These are phyloP conservation scores for Clistopyga incitator DNA, from an alignment of 2,888 invertebrate genomes.

Conservation along the genomic window DNA sequence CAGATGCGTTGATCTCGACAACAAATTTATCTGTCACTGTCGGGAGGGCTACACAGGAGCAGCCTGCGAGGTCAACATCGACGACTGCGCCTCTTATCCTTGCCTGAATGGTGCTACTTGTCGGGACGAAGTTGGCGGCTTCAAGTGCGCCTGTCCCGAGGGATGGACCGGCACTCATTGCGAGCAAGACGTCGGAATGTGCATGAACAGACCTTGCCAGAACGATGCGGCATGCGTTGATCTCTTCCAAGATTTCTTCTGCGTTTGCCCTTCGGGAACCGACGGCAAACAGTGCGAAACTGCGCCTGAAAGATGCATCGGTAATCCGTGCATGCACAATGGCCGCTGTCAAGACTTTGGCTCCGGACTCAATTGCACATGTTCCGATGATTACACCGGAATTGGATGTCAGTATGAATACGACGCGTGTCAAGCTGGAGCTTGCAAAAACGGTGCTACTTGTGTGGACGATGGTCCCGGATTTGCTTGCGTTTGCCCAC, in stretches of 20 bases:
- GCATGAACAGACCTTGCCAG: conserved; percentile 94
- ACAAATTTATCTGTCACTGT: conserved; percentile 94
- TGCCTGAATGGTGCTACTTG: conserved; percentile 96
- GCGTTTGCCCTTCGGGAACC: conserved; percentile 97
- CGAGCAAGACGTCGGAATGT: conserved; percentile 94
- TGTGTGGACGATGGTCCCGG: conserved; percentile 94
- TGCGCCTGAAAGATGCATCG: conserved; percentile 97
- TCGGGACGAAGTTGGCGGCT: conserved; percentile 93
- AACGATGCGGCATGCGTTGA: conserved; percentile 97
- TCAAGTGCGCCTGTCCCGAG: conserved; percentile 92
- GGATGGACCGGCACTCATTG: conserved; percentile 96
- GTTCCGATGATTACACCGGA: conserved; percentile 93
- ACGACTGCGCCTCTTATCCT: conserved; percentile 94
- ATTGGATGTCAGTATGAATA: conserved; percentile 97
- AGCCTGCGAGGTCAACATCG: conserved; percentile 93
- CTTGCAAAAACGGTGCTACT: conserved; percentile 97
- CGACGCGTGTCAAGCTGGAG: conserved; percentile 94
- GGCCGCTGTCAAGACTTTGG: conserved; percentile 98
- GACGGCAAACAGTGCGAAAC: conserved; percentile 99
- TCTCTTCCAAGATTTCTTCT: conserved; percentile 96
- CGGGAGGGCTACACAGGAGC: conserved; percentile 94
- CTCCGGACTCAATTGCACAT: conserved; percentile 97
- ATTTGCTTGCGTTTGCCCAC: conserved; percentile 94
- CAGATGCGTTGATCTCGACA: conserved; percentile 94
- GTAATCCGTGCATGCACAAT: conserved; percentile 96